These are phyloP conservation scores for Monochamus alternatus DNA, from an alignment of 2,888 invertebrate genomes.

Conservation along the genomic window DNA sequence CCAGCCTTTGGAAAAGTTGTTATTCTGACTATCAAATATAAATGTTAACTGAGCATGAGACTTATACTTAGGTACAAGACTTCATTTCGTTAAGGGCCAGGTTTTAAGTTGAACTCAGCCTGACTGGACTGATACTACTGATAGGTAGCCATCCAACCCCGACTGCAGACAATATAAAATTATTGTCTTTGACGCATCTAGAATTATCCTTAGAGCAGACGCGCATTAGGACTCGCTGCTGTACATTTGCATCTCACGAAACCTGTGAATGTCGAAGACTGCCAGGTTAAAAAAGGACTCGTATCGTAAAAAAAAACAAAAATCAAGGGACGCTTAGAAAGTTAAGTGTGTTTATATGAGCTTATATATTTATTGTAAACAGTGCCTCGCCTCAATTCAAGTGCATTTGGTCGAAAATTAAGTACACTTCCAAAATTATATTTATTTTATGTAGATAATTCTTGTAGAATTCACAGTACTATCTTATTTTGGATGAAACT, in stretches of 20 bases:
- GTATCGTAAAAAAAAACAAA: conserved; percentile 20
- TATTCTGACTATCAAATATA: background rate
- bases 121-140: conserved; percentile 21
- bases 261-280: conserved; percentile 73
- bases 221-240: conserved; percentile 13
- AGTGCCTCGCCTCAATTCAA: conserved; percentile 75
- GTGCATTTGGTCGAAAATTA: conserved; percentile 54
- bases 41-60: background rate
- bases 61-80: background rate
- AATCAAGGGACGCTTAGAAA: conserved; percentile 52
- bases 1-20: too few species aligned
- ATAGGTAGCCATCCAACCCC: background rate
- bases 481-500: background rate
- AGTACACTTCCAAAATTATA: conserved; percentile 3
- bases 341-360: conserved; percentile 77
- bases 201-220: conserved; percentile 3
- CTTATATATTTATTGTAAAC: conserved; percentile 71
- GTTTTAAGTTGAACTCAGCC: background rate
- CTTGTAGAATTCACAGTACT: background rate
- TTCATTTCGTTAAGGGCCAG: background rate
- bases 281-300: conserved; percentile 61
- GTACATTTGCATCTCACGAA: conserved; percentile 68
- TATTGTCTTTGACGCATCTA: background rate
- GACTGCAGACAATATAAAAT: conserved; percentile 9
- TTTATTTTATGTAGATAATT: conserved; percentile 14